Evolutionary conservation across 2,113 vertebrate species (phyloP), one percentile per base, ranked within the genome.

Genomic region (Fukomys damarensis): DNA sequence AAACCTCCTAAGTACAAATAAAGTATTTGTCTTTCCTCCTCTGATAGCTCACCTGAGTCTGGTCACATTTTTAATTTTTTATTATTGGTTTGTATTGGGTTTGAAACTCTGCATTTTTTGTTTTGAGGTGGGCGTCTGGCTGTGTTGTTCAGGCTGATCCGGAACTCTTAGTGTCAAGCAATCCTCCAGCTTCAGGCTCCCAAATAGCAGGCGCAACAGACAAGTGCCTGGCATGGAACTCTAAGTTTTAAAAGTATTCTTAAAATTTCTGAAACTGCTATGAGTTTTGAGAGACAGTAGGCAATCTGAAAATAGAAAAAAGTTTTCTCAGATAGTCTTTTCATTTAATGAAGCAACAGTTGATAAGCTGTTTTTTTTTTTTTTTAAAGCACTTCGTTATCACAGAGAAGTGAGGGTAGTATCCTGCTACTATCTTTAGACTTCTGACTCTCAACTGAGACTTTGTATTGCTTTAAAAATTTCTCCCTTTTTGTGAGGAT

Each of bases 251-350:
- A 28, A 87, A 4, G 43, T 91, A n/a, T 85, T 95, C 56, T 81
- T 68, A 89, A 52, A 61, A 19, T 93, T 35, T 66, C 70, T 85
- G 54, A 82, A 94, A 91, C 66, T 7, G 46, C 7, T 68, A 20
- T 72, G 41, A 93, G 41, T 94, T 95, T 88, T 95, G 30, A 91
- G 46, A 96, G 66, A n/a, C 77, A 86, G 72, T 12, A 65, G 86
- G 38, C 43, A 83, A 52, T 28, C 38, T n/a, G 30, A 56, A 32
- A 70, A 7, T 83, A 54, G 81, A 93, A 85, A 85, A 22, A 19
- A 68, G 10, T 92, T 35, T 54, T 94, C 30, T 54, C 56, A 86
- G 41, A 46, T 59, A 32, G 5, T 91, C 72, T 89, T 88, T 87
- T 65, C 32, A 58, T 79, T 83, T 96, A 79, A 66, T 66, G 84